These are phyloP conservation scores for Geophilus truncorum DNA, from an alignment of 2,888 invertebrate genomes.

Conservation along the genomic window DNA sequence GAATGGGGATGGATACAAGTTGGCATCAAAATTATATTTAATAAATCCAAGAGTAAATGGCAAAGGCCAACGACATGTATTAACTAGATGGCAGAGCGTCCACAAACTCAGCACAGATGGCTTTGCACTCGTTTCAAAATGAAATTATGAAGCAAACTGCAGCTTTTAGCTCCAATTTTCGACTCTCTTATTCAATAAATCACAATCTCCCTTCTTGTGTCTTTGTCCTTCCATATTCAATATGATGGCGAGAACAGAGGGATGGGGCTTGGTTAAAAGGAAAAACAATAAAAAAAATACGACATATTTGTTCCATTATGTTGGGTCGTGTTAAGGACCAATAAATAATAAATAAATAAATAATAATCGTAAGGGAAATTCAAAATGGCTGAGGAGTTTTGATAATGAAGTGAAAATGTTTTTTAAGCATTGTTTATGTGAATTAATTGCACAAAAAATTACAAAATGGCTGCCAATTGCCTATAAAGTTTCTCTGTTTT, in stretches of 20 bases:
- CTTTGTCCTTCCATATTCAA: background rate
- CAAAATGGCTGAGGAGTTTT: no score
- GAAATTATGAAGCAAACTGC: conserved; percentile 35
- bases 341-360: background rate
- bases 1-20: background rate
- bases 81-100: conserved; percentile 24
- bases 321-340: background rate
- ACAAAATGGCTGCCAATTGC: no score
- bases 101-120: conserved; percentile 4
- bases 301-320: background rate
- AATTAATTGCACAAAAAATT: no score
- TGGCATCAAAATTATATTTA: conserved; percentile 35
- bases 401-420: no score
- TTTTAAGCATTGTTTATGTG: no score
- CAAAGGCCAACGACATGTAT: conserved; percentile 31
- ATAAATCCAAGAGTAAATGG: conserved; percentile 32
- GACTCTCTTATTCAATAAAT: conserved; percentile 37
- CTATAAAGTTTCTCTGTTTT: no score
- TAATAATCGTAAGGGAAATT: no score
- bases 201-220: conserved; percentile 19
- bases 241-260: background rate
- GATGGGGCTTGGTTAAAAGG: background rate
- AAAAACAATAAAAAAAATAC: background rate
- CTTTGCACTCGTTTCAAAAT: conserved; percentile 32
- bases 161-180: conserved; percentile 38